phyloP scores from a whole-genome alignment of 2,113 vertebrate genomes.

The Odontesthes bonariensis region DNA sequence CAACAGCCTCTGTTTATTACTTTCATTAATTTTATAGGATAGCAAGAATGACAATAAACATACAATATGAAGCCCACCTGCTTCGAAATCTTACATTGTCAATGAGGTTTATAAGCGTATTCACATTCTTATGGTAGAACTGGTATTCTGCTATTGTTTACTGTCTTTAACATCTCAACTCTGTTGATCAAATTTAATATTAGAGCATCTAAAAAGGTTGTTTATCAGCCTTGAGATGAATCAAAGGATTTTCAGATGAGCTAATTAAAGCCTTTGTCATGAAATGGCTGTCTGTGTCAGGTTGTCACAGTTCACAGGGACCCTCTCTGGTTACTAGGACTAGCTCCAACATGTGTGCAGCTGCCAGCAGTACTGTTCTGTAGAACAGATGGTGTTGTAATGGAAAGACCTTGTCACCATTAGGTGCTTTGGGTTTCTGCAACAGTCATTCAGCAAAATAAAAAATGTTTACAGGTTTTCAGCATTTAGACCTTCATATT shows the following conservation, averaged over 20 bases:
- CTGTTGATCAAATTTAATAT: constrained; percentile 12
- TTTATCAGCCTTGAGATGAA: not conserved
- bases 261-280: constrained; percentile 52
- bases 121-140: not conserved
- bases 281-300: constrained; percentile 51
- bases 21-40: constrained; percentile 47
- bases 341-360: constrained; percentile 71
- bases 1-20: constrained; percentile 60
- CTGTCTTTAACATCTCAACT: constrained; percentile 6
- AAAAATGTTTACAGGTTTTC: not conserved
- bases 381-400: constrained; percentile 77
- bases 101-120: not conserved
- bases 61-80: not conserved
- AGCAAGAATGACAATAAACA: not conserved
- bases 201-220: constrained; percentile 8
- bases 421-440: constrained; percentile 63
- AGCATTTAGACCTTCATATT: not conserved
- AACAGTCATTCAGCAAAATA: constrained; percentile 38
- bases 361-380: constrained; percentile 63
- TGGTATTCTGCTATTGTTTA: not conserved
- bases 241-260: constrained; percentile 20
- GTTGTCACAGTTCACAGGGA: constrained; percentile 42
- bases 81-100: not conserved
- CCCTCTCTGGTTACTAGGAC: constrained; percentile 55
- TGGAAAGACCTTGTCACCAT: constrained; percentile 80